These are phyloP conservation scores for Danaus plexippus DNA, from an alignment of 1,140 invertebrate species.

Conservation along the genomic window DNA sequence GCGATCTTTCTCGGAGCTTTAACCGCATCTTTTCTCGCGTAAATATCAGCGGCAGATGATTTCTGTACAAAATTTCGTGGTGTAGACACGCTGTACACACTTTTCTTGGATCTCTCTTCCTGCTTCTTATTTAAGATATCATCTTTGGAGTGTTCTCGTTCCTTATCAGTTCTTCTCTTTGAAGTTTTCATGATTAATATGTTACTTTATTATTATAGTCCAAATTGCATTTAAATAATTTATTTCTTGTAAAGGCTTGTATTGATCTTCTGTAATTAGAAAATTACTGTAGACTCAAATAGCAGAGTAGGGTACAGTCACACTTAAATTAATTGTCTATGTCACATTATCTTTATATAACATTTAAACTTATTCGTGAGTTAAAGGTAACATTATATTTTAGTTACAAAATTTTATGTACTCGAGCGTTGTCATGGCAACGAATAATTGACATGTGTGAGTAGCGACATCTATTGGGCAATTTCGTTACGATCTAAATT, in stretches of 20 bases:
- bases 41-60: slow-evolving; percentile 47
- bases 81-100: slow-evolving; percentile 29
- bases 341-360: no score
- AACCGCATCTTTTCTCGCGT: slow-evolving; percentile 30
- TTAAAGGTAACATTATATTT: no score
- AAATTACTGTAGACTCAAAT: no score
- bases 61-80: slow-evolving; percentile 43
- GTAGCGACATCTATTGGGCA: no score
- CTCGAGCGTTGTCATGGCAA: not conserved
- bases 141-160: slow-evolving; percentile 27
- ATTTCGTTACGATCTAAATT: no score
- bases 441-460: not conserved
- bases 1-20: slow-evolving; percentile 42
- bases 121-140: slow-evolving; percentile 22
- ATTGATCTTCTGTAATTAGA: slow-evolving; percentile 3
- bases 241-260: slow-evolving; percentile 5
- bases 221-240: not conserved
- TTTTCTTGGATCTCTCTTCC: slow-evolving; percentile 47
- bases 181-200: slow-evolving; percentile 18
- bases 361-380: no score
- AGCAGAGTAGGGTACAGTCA: no score
- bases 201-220: not conserved
- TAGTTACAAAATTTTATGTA: no score
- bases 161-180: slow-evolving; percentile 23
- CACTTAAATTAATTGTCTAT: no score